Conservation (phyloP, 2,797 vertebrate species). For the Zalophus californianus region DNA sequence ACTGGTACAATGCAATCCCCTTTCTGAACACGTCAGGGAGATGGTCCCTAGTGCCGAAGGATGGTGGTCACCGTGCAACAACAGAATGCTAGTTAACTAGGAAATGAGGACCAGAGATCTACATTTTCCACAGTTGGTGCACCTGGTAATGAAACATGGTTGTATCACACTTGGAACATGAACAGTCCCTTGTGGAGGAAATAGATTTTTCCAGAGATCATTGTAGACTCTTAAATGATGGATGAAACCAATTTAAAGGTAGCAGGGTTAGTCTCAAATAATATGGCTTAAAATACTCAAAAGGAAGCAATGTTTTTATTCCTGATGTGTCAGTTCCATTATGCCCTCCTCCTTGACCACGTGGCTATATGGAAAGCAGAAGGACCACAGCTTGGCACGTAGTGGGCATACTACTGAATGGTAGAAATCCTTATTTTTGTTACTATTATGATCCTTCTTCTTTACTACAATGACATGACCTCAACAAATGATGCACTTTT, state of each 20-base stretch:
- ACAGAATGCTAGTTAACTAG: background rate
- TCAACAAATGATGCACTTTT: background rate
- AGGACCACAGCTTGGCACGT: background rate
- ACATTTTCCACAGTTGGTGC: rapidly evolving
- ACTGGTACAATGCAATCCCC: background rate
- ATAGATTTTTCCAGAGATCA: constrained; percentile 28
- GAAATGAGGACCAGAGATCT: background rate
- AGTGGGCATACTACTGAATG: background rate
- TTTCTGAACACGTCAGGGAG: constrained; percentile 41
- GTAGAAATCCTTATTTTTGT: background rate
- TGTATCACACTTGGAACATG: background rate
- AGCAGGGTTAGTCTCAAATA: background rate
- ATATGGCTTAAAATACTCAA: background rate
- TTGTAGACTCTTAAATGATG: constrained; percentile 38
- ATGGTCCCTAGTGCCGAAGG: background rate
- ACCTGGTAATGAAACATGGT: background rate
- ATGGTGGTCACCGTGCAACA: background rate
- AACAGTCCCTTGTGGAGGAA: background rate
- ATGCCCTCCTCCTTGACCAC: background rate
- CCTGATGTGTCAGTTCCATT: background rate
- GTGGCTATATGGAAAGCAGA: background rate
- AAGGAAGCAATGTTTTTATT: background rate
- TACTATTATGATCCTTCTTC: constrained; percentile 32
- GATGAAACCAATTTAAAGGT: constrained; percentile 36
- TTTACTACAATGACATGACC: background rate